phyloP scores from a whole-genome alignment of 2,888 invertebrate genomes.

The Caenorhabditis sp. region DNA sequence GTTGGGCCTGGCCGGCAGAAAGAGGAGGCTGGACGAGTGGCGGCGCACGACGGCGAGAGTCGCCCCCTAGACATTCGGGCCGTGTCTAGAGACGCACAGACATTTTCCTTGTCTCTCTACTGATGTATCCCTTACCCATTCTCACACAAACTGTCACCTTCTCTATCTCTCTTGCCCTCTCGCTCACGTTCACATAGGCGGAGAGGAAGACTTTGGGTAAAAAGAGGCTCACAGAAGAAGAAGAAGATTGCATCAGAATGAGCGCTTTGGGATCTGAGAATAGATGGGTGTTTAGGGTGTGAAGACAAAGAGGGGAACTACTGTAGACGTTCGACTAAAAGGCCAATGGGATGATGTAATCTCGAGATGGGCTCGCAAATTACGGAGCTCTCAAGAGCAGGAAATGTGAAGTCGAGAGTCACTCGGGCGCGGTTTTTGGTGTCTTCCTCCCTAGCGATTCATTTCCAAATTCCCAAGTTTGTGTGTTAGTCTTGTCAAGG shows the following conservation, averaged over 20 bases:
- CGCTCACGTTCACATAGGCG: slow-evolving; percentile 15
- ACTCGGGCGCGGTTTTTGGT: slow-evolving; percentile 49
- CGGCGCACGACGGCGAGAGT: slow-evolving; percentile 17
- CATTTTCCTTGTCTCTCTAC: slow-evolving; percentile 6
- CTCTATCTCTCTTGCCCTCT: slow-evolving; percentile 34
- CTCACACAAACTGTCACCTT: slow-evolving; percentile 22
- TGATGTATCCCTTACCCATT: slow-evolving; percentile 3
- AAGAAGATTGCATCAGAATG: slow-evolving; percentile 65
- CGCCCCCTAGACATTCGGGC: slow-evolving; percentile 14
- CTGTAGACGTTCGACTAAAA: slow-evolving; percentile 23
- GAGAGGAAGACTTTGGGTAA: slow-evolving; percentile 18
- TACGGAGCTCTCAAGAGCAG: slow-evolving; percentile 49
- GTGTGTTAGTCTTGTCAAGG: background rate
- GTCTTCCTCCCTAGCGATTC: slow-evolving; percentile 38
- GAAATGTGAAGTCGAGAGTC: slow-evolving; percentile 50
- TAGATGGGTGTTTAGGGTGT: slow-evolving; percentile 4
- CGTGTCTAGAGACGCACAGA: slow-evolving; percentile 46
- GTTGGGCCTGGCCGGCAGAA: slow-evolving; percentile 45
- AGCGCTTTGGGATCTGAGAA: slow-evolving; percentile 6
- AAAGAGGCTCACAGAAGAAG: slow-evolving; percentile 54
- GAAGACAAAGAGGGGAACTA: slow-evolving; percentile 2
- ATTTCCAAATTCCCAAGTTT: slow-evolving; percentile 49
- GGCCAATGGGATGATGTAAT: slow-evolving; percentile 38
- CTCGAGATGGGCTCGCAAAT: slow-evolving; percentile 11
- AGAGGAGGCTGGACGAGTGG: slow-evolving; percentile 32